phyloP scores from a whole-genome alignment of 2,888 invertebrate species.

The Netelia melanura region DNA sequence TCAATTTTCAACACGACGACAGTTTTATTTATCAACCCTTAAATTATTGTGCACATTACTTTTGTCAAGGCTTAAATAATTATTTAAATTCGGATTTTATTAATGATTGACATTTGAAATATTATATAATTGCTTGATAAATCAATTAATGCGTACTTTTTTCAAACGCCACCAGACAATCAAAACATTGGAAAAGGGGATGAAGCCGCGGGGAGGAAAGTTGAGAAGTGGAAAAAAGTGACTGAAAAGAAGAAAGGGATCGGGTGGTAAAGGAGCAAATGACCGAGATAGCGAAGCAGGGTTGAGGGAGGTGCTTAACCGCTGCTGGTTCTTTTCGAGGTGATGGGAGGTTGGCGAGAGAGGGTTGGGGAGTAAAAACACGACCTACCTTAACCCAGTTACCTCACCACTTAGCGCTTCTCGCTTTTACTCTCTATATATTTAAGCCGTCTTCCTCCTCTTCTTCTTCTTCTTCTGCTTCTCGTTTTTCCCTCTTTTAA shows the following conservation, averaged over 20 bases:
- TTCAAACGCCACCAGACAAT: conserved; percentile 71
- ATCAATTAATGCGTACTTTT: no score
- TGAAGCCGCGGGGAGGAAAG: conserved; percentile 57
- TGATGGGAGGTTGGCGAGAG: conserved; percentile 46
- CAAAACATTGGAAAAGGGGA: conserved; percentile 75
- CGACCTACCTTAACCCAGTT: conserved; percentile 77
- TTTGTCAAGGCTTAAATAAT: not conserved
- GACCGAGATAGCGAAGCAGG: conserved; percentile 48
- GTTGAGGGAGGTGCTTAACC: conserved; percentile 52
- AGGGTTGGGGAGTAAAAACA: conserved; percentile 57
- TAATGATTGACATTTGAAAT: no score
- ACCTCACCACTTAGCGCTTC: conserved; percentile 72
- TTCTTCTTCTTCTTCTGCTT: conserved; percentile 24
- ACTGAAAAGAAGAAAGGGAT: conserved; percentile 23
- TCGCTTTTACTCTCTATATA: conserved; percentile 46
- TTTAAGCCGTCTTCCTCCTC: conserved; percentile 19
- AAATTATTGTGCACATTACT: not conserved
- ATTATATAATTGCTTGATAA: no score
- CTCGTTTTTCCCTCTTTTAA: conserved; percentile 41
- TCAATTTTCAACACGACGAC: conserved; percentile 71
- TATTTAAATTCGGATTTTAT: no score
- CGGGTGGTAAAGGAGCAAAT: conserved; percentile 45
- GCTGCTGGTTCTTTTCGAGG: conserved; percentile 47
- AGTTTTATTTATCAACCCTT: conserved; percentile 71
- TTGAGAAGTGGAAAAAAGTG: conserved; percentile 47